Evolutionary conservation across 2,113 vertebrate species (phyloP).

Genomic region (human): DNA sequence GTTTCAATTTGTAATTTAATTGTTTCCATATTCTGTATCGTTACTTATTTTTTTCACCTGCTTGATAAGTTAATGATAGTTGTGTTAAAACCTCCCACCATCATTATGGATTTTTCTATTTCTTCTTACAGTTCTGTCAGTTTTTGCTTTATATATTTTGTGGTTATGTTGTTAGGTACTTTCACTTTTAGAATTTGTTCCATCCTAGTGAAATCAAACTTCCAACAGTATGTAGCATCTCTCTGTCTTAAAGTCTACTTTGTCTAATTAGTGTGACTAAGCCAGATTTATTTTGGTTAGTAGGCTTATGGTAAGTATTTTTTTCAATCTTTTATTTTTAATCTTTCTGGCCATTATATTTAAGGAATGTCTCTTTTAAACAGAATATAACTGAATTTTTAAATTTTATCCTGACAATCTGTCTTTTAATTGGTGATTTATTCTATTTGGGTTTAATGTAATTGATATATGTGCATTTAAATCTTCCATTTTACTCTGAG

Average conservation of each 20-base stretch:
- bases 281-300: background rate
- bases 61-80: background rate
- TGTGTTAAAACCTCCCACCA: background rate
- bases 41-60: background rate
- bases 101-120: background rate
- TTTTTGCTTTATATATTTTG: slow-evolving; percentile 6
- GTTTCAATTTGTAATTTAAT: background rate
- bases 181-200: background rate
- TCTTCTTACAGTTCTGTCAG: background rate
- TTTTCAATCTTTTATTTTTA: background rate
- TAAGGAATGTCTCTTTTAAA: background rate
- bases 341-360: background rate
- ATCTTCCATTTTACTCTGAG: background rate
- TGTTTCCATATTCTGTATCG: background rate
- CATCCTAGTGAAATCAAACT: background rate
- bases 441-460: background rate
- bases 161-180: background rate
- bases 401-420: background rate
- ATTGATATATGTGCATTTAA: background rate
- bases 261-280: background rate
- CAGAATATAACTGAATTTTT: background rate
- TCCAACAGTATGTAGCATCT: background rate
- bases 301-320: background rate
- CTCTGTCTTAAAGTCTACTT: background rate
- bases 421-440: background rate